These are phyloP conservation scores for Poeciliopsis occidentalis DNA, from an alignment of 2,113 vertebrate species.

Conservation along the genomic window DNA sequence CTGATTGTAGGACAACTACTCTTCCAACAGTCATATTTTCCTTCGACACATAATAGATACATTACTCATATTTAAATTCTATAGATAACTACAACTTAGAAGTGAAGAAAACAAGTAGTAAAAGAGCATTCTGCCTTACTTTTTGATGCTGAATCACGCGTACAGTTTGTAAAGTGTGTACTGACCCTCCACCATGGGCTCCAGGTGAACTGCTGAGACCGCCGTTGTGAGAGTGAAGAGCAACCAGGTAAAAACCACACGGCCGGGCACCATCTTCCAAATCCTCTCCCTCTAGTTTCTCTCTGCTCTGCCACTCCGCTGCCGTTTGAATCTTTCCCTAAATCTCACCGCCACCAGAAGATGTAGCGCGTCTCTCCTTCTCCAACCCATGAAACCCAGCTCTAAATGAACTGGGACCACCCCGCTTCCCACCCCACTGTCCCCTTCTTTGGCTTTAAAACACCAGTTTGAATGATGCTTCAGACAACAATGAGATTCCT, in stretches of 20 bases:
- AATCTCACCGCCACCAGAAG: conserved; percentile 64
- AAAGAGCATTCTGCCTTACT: background rate
- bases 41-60: background rate
- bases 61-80: background rate
- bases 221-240: conserved; percentile 61
- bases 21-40: no score
- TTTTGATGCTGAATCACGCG: background rate
- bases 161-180: conserved; percentile 1
- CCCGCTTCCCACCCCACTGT: conserved; percentile 23
- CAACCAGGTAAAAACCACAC: conserved; percentile 59
- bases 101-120: background rate
- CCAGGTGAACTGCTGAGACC: conserved; percentile 51
- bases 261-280: conserved; percentile 68
- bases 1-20: no score
- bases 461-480: conserved; percentile 77
- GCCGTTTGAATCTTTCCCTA: conserved; percentile 39
- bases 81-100: background rate
- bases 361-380: conserved; percentile 42
- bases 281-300: conserved; percentile 28
- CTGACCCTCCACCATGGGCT: conserved; percentile 67
- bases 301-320: conserved; percentile 25
- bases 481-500: conserved; percentile 80
- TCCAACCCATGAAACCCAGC: conserved; percentile 54
- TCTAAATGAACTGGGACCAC: conserved; percentile 72
- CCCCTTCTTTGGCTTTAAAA: conserved; percentile 63